Evolutionary conservation across 1,140 invertebrate genomes (phyloP), one percentile per base, ranked within the genome.

Genomic region (Drosophila aff.): DNA sequence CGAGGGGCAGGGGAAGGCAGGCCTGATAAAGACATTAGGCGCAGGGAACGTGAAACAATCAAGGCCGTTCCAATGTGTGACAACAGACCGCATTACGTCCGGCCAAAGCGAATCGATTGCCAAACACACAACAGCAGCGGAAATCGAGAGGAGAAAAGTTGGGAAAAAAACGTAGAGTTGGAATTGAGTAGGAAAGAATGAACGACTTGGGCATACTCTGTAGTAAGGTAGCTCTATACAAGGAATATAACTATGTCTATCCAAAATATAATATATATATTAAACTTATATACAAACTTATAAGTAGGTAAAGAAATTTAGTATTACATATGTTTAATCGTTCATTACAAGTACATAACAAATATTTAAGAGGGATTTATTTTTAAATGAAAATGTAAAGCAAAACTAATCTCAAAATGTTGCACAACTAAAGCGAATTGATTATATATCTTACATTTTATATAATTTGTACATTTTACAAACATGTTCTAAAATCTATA

Each of bases 101-200:
- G 74, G 46, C 69, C 84, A 90, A 68, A 90, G 50, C 84, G 84
- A 87, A 87, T 87, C 74, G 69, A 87, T 90, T 87, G 73, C 62
- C 61, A 63, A 72, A 71, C 66, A 79, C 40, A 65, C 53, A 62
- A 18, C 49, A 55, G 49, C 41, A 59, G 44, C 21, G 31, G 38
- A 74, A 57, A 72, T 41, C 23, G 10, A 40, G 60, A 60, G 74
- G 57, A 21, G 41, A 33, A 65, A 36, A 46, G 46, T 47, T 18
- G 47, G 40, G 55, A 46, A 60, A 26, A 60, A 33, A 60, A 33
- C n/a, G 47, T 47, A 59, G 44, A 36, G 21, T 58, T 28, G 9
- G 6, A 33, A 16, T 57, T n/a, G 18, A n/a, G 21, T 8, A 33
- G 16, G 11, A 1, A 0, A 46, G 10, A 13, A 31, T 21, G 13